These are phyloP conservation scores for Rallus limicola DNA, from an alignment of 2,113 vertebrate species.

Conservation along the genomic window DNA sequence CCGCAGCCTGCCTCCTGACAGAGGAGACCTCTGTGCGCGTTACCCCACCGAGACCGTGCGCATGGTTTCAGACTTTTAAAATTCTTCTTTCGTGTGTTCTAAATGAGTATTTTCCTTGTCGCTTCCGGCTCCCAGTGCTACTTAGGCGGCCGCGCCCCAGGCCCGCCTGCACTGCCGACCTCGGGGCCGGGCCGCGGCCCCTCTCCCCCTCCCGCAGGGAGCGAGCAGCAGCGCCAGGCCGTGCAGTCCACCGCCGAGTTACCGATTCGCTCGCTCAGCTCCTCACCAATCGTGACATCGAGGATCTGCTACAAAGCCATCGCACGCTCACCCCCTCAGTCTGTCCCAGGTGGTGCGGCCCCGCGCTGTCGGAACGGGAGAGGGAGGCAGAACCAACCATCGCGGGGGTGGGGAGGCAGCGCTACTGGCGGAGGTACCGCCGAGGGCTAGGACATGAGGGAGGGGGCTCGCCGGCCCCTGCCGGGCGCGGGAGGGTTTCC, in stretches of 20 bases:
- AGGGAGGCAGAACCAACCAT: not conserved
- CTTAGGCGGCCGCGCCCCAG: rapidly evolving
- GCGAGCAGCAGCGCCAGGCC: too few relatives aligned
- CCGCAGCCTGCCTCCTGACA: too few relatives aligned
- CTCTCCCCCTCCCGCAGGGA: not conserved
- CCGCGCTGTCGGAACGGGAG: too few relatives aligned
- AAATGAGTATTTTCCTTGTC: rapidly evolving
- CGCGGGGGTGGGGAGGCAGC: not conserved
- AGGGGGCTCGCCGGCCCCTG: not conserved
- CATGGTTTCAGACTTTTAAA: rapidly evolving
- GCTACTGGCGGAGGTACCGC: not conserved
- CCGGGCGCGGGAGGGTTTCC: not conserved
- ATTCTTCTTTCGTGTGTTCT: not conserved
- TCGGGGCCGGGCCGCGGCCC: too few relatives aligned
- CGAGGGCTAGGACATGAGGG: rapidly evolving
- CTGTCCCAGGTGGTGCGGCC: not conserved
- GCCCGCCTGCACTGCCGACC: rapidly evolving
- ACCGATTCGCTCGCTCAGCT: not conserved
- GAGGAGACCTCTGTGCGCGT: too few relatives aligned
- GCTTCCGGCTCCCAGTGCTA: rapidly evolving
- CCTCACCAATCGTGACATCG: not conserved
- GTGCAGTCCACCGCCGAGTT: not conserved
- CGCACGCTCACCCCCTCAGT: rapidly evolving
- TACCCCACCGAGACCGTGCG: rapidly evolving
- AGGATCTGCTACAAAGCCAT: not conserved